Evolutionary conservation across 1,140 invertebrate genomes (phyloP), one percentile per base, ranked within the genome.

Genomic region (Temnothorax nylanderi): DNA sequence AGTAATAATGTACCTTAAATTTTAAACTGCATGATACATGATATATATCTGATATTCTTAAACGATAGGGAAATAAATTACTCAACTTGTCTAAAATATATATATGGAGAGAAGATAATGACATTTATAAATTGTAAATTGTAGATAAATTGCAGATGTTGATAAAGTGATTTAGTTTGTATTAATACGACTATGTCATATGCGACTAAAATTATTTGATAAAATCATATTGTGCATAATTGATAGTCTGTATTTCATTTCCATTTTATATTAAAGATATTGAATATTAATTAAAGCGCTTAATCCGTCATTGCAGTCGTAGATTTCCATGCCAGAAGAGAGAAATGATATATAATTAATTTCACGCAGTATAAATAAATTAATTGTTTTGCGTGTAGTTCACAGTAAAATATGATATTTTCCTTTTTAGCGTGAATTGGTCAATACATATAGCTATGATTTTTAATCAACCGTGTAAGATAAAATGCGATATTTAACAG

Each of bases 1-100:
- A 60, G 54, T 51, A 56, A 84, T 84, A 84, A 84, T 84, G 26
- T 74, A 82, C 18, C 54, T 8, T 58, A 69, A 84, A 84, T 84
- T 60, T 84, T 47, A 74, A 60, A 44, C 69, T 49, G 41, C 37
- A 44, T 37, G 51, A 80, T 51, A 69, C 0, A 26, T 26, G 26
- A 26, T 34, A 11, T 67, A 54, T n/a, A 49, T 60, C 3, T 26
- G 26, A 74, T 60, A 62, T 74, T n/a, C 13, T 34, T 58, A 41
- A 65, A 10, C 34, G 11, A 60, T 6, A 11, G 3, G 44, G n/a
- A 62, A 60, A 74, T 60, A 44, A 84, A 84, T 84, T 74, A 26
- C 10, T 84, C 13, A 72, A 7, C 3, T 58, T 58, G n/a, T 47
- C 26, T 74, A 21, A 58, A 60, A 49, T 44, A 44, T 18, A 44